These are phyloP conservation scores for Elgonia sp. DNA, from an alignment of 2,888 invertebrate species.

Conservation along the genomic window DNA sequence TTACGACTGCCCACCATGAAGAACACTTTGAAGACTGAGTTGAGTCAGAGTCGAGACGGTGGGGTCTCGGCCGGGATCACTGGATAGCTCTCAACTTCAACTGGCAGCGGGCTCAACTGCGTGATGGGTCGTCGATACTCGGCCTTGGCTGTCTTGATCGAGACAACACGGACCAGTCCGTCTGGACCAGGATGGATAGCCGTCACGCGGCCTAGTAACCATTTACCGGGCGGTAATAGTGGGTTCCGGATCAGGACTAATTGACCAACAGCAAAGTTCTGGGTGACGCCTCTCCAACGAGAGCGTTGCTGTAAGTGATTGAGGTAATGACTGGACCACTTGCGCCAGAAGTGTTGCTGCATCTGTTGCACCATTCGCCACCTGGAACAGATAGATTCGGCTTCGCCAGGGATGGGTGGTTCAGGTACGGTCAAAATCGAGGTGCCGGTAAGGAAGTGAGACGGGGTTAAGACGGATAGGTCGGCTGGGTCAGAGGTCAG, in stretches of 20 bases:
- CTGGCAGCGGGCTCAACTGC: too few relatives aligned
- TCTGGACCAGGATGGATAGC: slow-evolving; percentile 65
- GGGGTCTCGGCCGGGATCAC: too few relatives aligned
- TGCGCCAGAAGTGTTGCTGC: slow-evolving; percentile 37
- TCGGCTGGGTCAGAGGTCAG: background rate
- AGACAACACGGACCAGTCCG: slow-evolving; percentile 68
- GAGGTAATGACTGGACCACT: slow-evolving; percentile 71
- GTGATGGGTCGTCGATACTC: too few relatives aligned
- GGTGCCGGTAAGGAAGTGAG: slow-evolving; percentile 10
- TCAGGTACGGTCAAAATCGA: slow-evolving; percentile 8
- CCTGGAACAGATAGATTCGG: background rate
- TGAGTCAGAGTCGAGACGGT: too few relatives aligned
- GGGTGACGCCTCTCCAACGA: slow-evolving; percentile 55
- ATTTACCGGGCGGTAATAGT: slow-evolving; percentile 67
- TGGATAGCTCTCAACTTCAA: too few relatives aligned
- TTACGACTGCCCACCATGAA: too few relatives aligned
- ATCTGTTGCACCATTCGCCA: slow-evolving; percentile 17
- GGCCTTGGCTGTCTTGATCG: slow-evolving; percentile 57
- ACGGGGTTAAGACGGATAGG: slow-evolving; percentile 28
- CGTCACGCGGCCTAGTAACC: slow-evolving; percentile 66
- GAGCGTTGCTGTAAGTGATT: slow-evolving; percentile 63
- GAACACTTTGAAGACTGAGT: too few relatives aligned
- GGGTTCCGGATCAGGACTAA: slow-evolving; percentile 68
- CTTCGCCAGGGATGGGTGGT: background rate
- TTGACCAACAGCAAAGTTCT: slow-evolving; percentile 60